These are phyloP conservation scores for Hermodice carunculata DNA, from an alignment of 2,888 invertebrate species.

Conservation along the genomic window DNA sequence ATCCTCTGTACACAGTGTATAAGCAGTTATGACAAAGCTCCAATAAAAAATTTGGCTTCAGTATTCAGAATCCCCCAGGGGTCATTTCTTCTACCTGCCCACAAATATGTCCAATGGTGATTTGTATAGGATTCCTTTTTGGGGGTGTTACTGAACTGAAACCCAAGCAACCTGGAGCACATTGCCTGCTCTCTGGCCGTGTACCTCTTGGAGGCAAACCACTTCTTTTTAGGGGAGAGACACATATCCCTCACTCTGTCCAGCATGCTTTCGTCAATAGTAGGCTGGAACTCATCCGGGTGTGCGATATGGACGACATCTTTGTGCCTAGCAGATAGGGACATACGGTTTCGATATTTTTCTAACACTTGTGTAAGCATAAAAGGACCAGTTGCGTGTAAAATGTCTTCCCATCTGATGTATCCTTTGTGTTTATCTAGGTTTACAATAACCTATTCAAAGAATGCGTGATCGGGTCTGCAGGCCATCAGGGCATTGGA, in stretches of 20 bases:
- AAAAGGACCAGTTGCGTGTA: slow-evolving; percentile 34
- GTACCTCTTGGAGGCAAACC: too few species aligned
- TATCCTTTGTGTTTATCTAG: slow-evolving; percentile 22
- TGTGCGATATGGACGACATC: slow-evolving; percentile 18
- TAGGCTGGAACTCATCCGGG: slow-evolving; percentile 36
- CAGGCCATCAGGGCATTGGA: slow-evolving; percentile 41
- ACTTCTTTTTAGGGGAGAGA: neutral
- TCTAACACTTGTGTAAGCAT: slow-evolving; percentile 33
- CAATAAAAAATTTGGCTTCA: too few species aligned
- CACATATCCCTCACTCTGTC: slow-evolving; percentile 33
- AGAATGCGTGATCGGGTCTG: slow-evolving; percentile 29
- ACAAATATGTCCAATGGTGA: slow-evolving; percentile 41
- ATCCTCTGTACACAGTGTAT: too few species aligned
- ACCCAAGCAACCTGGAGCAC: too few species aligned
- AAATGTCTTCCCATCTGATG: slow-evolving; percentile 24
- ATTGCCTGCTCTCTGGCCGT: too few species aligned
- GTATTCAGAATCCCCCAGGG: slow-evolving; percentile 22
- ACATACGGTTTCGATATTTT: neutral
- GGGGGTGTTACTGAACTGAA: slow-evolving; percentile 2
- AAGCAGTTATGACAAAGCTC: too few species aligned
- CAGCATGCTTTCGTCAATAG: slow-evolving; percentile 32
- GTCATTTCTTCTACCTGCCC: slow-evolving; percentile 36
- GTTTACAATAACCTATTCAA: slow-evolving; percentile 15
- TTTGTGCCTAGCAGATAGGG: neutral
- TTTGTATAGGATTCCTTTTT: slow-evolving; percentile 18